Evolutionary conservation across 2,888 invertebrate genomes (phyloP).

Genomic region (Dynastes maya): DNA sequence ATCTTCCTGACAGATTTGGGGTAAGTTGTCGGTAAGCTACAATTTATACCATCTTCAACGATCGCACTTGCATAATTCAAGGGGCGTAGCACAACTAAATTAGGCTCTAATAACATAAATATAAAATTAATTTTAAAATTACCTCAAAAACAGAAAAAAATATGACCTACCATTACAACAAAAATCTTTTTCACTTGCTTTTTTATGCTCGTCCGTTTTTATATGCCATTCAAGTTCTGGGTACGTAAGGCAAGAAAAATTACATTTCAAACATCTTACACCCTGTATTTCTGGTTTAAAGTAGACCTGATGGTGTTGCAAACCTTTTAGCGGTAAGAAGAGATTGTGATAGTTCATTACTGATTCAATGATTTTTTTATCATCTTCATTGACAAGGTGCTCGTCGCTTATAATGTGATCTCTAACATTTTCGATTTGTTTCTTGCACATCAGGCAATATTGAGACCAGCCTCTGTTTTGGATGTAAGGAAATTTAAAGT

Average conservation of each 20-base stretch:
- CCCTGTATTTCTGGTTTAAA: neutral
- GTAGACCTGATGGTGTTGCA: neutral
- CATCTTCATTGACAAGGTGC: neutral
- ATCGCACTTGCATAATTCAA: neutral
- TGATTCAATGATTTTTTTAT: neutral
- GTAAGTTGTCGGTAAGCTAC: neutral
- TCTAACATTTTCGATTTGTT: neutral
- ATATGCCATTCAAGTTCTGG: neutral
- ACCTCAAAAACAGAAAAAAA: too few species aligned
- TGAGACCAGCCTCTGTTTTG: too few species aligned
- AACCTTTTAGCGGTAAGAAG: neutral
- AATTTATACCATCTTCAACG: neutral
- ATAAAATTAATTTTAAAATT: neutral
- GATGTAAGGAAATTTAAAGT: too few species aligned
- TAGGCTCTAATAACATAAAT: neutral
- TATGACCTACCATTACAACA: too few species aligned
- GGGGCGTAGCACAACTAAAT: too few species aligned
- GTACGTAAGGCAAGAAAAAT: neutral
- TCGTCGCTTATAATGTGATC: neutral
- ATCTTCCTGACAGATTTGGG: neutral
- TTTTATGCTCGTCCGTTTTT: too few species aligned
- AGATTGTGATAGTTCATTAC: neutral
- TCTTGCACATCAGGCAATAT: neutral
- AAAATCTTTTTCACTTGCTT: too few species aligned
- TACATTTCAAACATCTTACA: neutral